phyloP scores from a whole-genome alignment of 2,797 vertebrate genomes.

The Enteromius radiatus region DNA sequence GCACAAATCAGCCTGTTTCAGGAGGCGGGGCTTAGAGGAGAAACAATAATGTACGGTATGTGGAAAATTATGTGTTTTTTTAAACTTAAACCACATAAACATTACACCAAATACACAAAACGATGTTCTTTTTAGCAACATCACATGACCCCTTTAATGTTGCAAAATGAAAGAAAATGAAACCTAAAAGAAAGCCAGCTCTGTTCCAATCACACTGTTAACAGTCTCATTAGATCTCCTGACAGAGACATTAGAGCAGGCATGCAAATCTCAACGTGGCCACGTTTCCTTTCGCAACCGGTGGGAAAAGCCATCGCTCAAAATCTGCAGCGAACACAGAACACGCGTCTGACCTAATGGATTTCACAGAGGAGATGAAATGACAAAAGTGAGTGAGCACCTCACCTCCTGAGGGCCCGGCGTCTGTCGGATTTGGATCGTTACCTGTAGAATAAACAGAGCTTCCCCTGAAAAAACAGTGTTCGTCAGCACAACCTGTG shows the following conservation, averaged over 20 bases:
- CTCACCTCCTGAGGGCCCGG: constrained; percentile 79
- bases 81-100: too few relatives aligned
- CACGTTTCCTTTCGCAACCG: constrained; percentile 39
- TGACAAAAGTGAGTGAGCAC: constrained; percentile 80
- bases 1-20: too few relatives aligned
- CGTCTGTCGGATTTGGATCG: constrained; percentile 79
- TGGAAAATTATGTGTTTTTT: too few relatives aligned
- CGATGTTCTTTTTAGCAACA: too few relatives aligned
- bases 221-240: constrained; percentile 60
- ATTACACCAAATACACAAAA: too few relatives aligned
- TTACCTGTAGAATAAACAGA: constrained; percentile 83
- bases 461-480: constrained; percentile 78
- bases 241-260: constrained; percentile 31
- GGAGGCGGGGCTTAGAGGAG: too few relatives aligned
- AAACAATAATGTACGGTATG: too few relatives aligned
- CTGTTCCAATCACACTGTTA: neutral
- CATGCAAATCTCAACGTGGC: constrained; percentile 1
- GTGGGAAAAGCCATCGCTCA: constrained; percentile 45
- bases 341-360: constrained; percentile 74
- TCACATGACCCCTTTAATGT: too few relatives aligned
- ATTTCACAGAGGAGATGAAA: constrained; percentile 83
- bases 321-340: constrained; percentile 23
- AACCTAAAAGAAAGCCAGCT: neutral
- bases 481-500: constrained; percentile 75
- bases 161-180: neutral